These are phyloP conservation scores for Eucidaris tribuloides DNA, from an alignment of 35 echinoderm and acorn worm genomes.

Conservation along the genomic window DNA sequence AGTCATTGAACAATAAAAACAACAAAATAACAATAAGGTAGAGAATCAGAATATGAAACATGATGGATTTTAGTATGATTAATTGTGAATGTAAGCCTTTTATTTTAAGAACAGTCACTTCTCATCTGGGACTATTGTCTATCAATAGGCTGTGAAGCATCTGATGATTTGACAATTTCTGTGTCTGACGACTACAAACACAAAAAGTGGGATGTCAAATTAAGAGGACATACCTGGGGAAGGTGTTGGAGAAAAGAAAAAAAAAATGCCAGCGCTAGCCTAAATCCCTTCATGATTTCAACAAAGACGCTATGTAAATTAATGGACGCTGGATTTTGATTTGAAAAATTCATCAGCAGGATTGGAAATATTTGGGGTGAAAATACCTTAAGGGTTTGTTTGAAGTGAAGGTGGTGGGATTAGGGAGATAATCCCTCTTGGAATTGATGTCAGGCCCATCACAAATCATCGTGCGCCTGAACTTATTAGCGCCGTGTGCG, in stretches of 20 bases:
- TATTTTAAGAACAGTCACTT: not conserved
- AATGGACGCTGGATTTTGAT: slow-evolving; percentile 32
- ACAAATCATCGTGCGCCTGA: slow-evolving; percentile 14
- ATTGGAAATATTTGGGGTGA: slow-evolving; percentile 21
- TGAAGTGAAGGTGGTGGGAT: slow-evolving; percentile 27
- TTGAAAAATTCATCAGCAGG: slow-evolving; percentile 21
- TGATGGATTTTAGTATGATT: not conserved
- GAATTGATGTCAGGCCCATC: slow-evolving; percentile 34
- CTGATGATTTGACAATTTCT: no score
- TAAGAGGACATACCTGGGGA: not conserved
- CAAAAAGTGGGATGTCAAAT: not conserved
- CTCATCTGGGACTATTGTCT: not conserved
- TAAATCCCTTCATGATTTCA: not conserved
- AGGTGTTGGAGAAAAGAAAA: not conserved
- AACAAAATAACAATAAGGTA: not conserved
- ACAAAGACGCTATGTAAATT: slow-evolving; percentile 16
- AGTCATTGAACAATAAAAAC: not conserved
- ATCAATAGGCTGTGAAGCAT: not conserved
- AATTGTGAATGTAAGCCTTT: not conserved
- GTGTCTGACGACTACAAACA: not conserved
- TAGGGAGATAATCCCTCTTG: slow-evolving; percentile 28
- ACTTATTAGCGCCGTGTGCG: slow-evolving; percentile 5
- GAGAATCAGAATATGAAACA: not conserved
- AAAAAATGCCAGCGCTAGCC: not conserved
- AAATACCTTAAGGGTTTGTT: slow-evolving; percentile 34